A percentile compares a stretch with the other conserved stretches of the same genome.
These are phyloP conservation scores for Tricholaema leucomelas DNA, from an alignment of 2,113 vertebrate genomes.

Conservation along the genomic window DNA sequence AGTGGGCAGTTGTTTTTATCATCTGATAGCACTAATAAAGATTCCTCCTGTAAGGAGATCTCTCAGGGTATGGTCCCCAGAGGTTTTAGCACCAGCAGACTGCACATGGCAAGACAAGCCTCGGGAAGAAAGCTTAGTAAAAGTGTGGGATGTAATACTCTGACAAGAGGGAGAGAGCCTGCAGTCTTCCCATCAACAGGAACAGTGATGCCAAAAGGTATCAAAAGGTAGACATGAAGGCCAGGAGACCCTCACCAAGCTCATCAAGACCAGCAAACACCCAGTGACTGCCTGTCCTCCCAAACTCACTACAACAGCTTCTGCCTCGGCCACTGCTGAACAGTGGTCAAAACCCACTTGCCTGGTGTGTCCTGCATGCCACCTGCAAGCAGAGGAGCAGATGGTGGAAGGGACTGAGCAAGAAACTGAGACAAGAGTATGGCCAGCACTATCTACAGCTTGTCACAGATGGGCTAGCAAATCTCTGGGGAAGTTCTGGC, in stretches of 20 bases:
- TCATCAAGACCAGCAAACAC: background rate
- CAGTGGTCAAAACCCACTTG: background rate
- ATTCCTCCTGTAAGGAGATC: background rate
- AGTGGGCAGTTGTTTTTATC: background rate
- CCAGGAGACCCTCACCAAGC: background rate
- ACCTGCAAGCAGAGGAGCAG: background rate
- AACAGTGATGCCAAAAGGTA: background rate
- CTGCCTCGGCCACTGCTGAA: background rate
- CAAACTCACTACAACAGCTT: too few relatives aligned
- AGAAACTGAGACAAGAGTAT: background rate
- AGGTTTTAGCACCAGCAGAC: background rate
- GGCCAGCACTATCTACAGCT: background rate
- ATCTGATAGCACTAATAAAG: background rate
- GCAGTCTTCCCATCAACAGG: background rate
- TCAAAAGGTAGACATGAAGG: rapidly evolving
- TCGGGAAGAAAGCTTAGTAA: rapidly evolving
- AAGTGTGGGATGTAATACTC: rapidly evolving
- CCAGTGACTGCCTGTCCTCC: background rate
- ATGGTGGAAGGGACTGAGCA: background rate
- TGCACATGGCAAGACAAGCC: rapidly evolving
- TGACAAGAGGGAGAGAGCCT: rapidly evolving
- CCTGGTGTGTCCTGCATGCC: background rate
- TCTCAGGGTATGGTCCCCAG: background rate
- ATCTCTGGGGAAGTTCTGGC: background rate
- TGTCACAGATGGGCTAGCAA: background rate